Conservation (phyloP, 2,888 invertebrate species). For the Micoletzkya japonica region DNA sequence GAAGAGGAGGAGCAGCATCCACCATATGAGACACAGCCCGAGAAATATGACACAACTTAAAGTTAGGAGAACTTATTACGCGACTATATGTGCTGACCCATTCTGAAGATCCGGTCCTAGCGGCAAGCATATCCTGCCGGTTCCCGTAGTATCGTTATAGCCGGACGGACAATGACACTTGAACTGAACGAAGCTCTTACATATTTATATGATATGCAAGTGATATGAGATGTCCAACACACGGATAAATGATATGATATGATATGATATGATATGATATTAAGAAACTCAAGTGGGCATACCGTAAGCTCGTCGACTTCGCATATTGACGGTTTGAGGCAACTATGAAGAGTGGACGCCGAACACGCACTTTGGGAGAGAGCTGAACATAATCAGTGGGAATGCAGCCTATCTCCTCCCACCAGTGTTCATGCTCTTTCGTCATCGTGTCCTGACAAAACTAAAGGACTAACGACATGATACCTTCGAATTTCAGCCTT, state of each 20-base stretch:
- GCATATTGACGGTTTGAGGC: not conserved
- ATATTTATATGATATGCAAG: too few species aligned
- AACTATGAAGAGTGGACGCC: not conserved
- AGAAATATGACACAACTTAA: conserved; percentile 53
- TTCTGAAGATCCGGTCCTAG: not conserved
- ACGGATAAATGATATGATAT: too few species aligned
- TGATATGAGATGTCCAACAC: too few species aligned
- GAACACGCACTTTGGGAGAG: conserved; percentile 8
- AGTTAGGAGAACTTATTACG: too few species aligned
- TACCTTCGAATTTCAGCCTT: too few species aligned
- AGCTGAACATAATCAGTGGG: conserved; percentile 1
- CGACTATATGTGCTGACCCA: too few species aligned
- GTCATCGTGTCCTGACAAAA: too few species aligned
- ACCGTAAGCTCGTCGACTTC: conserved; percentile 3
- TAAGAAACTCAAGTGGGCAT: too few species aligned
- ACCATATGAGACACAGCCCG: conserved; percentile 57
- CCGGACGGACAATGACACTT: conserved; percentile 21
- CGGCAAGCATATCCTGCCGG: not conserved
- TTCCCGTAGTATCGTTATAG: conserved; percentile 16
- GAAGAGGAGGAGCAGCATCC: conserved; percentile 50
- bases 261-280: too few species aligned
- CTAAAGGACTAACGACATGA: too few species aligned
- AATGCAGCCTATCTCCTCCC: not conserved
- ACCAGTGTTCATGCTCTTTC: not conserved
- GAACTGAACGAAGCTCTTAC: conserved; percentile 21